These are phyloP conservation scores for Semaprochilodus insignis DNA, from an alignment of 2,797 vertebrate genomes.

Conservation along the genomic window DNA sequence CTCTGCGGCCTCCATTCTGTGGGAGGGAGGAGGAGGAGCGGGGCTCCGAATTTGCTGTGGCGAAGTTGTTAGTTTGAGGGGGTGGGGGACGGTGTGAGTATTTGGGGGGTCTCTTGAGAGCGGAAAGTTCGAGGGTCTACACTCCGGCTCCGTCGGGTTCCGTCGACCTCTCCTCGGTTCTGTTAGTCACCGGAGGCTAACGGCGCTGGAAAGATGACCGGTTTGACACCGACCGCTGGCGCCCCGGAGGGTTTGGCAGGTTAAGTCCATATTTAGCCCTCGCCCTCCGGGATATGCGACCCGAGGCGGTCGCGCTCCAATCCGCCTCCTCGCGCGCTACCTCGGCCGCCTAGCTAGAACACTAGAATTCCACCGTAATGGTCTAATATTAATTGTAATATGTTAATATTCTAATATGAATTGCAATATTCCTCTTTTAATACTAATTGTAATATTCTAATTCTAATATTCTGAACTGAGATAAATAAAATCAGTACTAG, in stretches of 20 bases:
- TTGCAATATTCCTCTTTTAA: too few species aligned
- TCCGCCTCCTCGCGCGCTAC: neutral
- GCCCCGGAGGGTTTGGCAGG: slow-evolving; percentile 20
- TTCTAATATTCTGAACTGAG: too few species aligned
- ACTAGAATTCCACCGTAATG: neutral
- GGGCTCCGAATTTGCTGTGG: neutral
- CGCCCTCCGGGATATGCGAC: slow-evolving; percentile 49
- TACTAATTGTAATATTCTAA: too few species aligned
- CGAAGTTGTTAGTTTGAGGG: too few species aligned
- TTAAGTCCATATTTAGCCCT: slow-evolving; percentile 50
- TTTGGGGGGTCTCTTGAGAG: neutral
- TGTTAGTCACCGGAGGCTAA: neutral
- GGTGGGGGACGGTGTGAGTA: too few species aligned
- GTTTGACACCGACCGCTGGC: slow-evolving; percentile 5
- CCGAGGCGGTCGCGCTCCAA: neutral
- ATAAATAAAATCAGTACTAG: too few species aligned
- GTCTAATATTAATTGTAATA: too few species aligned
- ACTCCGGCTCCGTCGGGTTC: neutral
- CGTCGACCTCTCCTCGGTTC: neutral
- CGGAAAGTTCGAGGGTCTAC: neutral
- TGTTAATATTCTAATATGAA: too few species aligned
- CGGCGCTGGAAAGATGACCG: slow-evolving; percentile 19
- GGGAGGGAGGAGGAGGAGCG: neutral
- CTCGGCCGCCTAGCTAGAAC: neutral
- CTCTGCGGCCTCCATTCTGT: slow-evolving; percentile 37